phyloP scores from a whole-genome alignment of 2,888 invertebrate species.

The Platycheirus rosarum region DNA sequence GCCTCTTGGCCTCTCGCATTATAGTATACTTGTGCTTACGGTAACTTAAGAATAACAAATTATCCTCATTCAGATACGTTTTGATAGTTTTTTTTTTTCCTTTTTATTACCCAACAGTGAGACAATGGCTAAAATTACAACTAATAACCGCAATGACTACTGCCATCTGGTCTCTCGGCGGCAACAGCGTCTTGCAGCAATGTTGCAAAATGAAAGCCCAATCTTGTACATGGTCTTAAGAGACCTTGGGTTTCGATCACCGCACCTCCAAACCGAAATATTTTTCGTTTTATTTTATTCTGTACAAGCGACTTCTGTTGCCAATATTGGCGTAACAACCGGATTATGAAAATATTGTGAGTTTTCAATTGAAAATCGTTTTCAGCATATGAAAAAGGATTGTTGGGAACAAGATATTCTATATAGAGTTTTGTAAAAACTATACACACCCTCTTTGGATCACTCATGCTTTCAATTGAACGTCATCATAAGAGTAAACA shows the following conservation, averaged over 20 bases:
- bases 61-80: slow-evolving; percentile 7
- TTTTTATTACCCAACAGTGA: slow-evolving; percentile 41
- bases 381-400: not conserved
- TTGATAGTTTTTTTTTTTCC: not conserved
- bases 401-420: slow-evolving; percentile 9
- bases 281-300: not conserved
- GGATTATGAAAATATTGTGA: slow-evolving; percentile 35
- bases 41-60: slow-evolving; percentile 36
- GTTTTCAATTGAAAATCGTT: not conserved
- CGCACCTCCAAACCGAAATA: slow-evolving; percentile 35
- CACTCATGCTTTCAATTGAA: slow-evolving; percentile 28
- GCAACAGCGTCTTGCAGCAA: not conserved
- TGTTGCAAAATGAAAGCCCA: slow-evolving; percentile 34
- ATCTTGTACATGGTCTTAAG: slow-evolving; percentile 20
- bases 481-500: slow-evolving; percentile 9
- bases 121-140: slow-evolving; percentile 28
- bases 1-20: slow-evolving; percentile 1
- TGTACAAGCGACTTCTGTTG: slow-evolving; percentile 6
- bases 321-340: slow-evolving; percentile 4
- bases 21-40: not conserved
- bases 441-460: slow-evolving; percentile 19
- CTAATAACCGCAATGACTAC: slow-evolving; percentile 39
- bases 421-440: not conserved
- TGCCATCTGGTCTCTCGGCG: slow-evolving; percentile 43
- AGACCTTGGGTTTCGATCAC: slow-evolving; percentile 16